Conservation (phyloP, 2,888 invertebrate species). For the Agrilus mali region DNA sequence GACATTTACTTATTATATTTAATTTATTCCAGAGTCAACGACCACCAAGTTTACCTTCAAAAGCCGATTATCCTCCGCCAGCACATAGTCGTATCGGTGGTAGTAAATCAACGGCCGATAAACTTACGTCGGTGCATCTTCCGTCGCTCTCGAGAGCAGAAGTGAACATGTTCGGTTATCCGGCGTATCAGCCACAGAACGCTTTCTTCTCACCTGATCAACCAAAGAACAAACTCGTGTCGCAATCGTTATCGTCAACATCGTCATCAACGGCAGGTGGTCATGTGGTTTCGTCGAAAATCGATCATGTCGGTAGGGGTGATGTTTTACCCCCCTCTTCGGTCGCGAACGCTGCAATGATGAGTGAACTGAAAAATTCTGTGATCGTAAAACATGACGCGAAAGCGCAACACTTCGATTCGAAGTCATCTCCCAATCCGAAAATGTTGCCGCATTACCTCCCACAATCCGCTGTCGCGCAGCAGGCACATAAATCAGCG, state of each 20-base stretch:
- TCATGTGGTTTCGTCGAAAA: constrained; percentile 31
- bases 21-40: constrained; percentile 21
- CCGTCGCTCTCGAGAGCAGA: constrained; percentile 45
- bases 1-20: neutral
- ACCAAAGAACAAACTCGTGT: constrained; percentile 48
- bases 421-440: constrained; percentile 44
- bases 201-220: constrained; percentile 37
- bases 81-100: constrained; percentile 29
- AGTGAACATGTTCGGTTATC: constrained; percentile 56
- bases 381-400: constrained; percentile 71
- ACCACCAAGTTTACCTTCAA: constrained; percentile 30
- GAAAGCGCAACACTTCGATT: constrained; percentile 45
- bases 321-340: constrained; percentile 49
- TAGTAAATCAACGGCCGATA: constrained; percentile 25
- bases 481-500: constrained; percentile 26
- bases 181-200: constrained; percentile 39
- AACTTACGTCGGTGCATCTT: constrained; percentile 18
- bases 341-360: constrained; percentile 24
- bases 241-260: constrained; percentile 24
- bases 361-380: constrained; percentile 59
- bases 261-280: constrained; percentile 14
- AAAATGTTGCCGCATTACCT: constrained; percentile 45
- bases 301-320: constrained; percentile 22
- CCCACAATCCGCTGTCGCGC: constrained; percentile 33
- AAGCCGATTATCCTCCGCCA: constrained; percentile 37